A percentile compares a stretch with the other conserved stretches of the same genome.
Conservation (phyloP, 1,140 invertebrate genomes). For the Vanessa tameamea region DNA sequence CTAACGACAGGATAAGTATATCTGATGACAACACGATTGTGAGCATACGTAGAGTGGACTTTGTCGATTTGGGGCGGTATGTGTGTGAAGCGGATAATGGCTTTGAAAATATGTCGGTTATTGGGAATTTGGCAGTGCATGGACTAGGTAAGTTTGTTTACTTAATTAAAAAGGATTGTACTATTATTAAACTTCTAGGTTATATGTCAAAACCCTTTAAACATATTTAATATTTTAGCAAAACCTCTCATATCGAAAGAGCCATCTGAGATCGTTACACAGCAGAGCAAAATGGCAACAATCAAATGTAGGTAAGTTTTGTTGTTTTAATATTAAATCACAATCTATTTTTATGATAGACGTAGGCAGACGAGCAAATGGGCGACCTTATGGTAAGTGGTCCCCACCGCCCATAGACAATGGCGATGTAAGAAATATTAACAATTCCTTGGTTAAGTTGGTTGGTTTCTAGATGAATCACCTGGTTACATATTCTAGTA, state of each 20-base stretch:
- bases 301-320: constrained; percentile 67
- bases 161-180: background rate
- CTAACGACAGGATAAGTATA: constrained; percentile 39
- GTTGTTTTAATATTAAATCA: background rate
- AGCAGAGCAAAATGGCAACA: constrained; percentile 46
- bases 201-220: background rate
- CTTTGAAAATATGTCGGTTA: constrained; percentile 50
- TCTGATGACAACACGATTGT: constrained; percentile 45
- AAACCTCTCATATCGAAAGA: constrained; percentile 51
- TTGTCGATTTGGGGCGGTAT: constrained; percentile 60
- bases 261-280: constrained; percentile 29
- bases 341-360: background rate
- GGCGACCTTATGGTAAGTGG: no score
- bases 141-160: constrained; percentile 56
- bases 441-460: no score
- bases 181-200: background rate
- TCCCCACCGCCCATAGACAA: no score
- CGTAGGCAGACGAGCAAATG: no score
- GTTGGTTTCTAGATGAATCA: no score
- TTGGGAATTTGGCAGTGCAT: constrained; percentile 47
- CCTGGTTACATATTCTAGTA: no score
- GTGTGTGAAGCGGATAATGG: constrained; percentile 59
- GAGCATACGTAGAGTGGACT: constrained; percentile 51
- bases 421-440: no score
- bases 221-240: constrained; percentile 44